Base-by-base conservation (phyloP, 2,888 invertebrate genomes). In the Eupithecia vulgata region DNA sequence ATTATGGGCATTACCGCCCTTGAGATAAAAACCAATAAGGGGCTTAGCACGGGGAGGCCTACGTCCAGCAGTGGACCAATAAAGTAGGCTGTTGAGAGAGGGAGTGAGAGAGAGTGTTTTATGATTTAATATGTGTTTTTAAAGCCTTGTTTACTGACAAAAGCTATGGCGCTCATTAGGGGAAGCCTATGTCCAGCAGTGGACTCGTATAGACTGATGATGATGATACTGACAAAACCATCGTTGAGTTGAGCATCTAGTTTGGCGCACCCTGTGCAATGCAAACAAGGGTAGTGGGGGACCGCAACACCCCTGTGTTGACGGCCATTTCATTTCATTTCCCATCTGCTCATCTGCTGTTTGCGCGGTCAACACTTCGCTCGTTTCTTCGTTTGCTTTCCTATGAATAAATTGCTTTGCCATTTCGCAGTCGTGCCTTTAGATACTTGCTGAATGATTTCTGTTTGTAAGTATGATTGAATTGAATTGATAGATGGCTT, bases 241-340 rank as follows among this genome's bases (percentile, higher is more conserved):
- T 21, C 21, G 52, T 52, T 30, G 59, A 61, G 34, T 34, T 59
- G 30, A 34, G 25, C 25, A 57, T 12, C 48, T 52, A 25, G 57
- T 57, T 57, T 5, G n/a, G 34, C 34, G 37, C 64, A 64, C 64
- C 64, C 37, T 90, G 91, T 90, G 87, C 85, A 89, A 86, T 83
- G 85, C 83, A 91, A 91, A 91, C 85, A 90, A 85, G 85, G 85
- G 85, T 78, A 82, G 77, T 81, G 81, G 81, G 82, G 82, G 78
- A 75, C 80, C 84, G 68, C 84, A 82, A 82, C 84, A 81, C 70
- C 79, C 76, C 76, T 82, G 80, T 85, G 84, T 83, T 83, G 85
- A 86, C 88, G 84, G 77, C 75, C 81, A 85, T 88, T 89, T 90
- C 90, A 89, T 91, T 90, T 90, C 90, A 88, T 89, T 88, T 88